These are phyloP conservation scores for Callimorpha dominula DNA, from an alignment of 2,888 invertebrate species.

Conservation along the genomic window DNA sequence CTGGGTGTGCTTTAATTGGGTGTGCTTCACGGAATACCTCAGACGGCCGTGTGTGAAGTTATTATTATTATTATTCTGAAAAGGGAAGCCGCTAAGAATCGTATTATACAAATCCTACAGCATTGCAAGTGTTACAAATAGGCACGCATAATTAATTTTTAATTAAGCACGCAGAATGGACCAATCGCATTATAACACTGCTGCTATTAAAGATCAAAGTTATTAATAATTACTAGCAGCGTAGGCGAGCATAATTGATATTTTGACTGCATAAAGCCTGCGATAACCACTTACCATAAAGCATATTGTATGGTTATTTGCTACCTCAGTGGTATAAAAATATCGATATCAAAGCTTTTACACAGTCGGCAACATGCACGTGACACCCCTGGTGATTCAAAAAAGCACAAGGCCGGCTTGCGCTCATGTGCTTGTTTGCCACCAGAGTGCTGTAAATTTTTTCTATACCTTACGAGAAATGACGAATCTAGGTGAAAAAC, in stretches of 20 bases:
- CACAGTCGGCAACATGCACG: not conserved
- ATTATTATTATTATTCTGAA: not conserved
- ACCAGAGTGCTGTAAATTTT: not conserved
- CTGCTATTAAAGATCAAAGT: conserved; percentile 2
- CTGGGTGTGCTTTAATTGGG: too few relatives aligned
- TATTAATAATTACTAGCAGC: not conserved
- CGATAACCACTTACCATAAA: too few relatives aligned
- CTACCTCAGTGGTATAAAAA: not conserved
- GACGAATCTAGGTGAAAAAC: conserved; percentile 11
- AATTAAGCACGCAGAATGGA: not conserved
- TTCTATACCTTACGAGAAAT: not conserved
- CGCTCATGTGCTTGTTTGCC: not conserved
- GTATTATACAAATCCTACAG: not conserved
- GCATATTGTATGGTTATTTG: not conserved
- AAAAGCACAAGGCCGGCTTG: not conserved
- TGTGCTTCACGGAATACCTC: too few relatives aligned
- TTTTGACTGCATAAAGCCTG: too few relatives aligned
- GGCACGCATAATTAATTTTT: not conserved
- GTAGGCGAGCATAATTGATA: too few relatives aligned
- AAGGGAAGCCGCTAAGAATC: not conserved
- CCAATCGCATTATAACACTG: not conserved
- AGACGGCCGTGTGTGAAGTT: too few relatives aligned
- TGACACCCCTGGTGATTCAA: not conserved
- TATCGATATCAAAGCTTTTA: not conserved
- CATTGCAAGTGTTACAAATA: not conserved